A percentile compares a stretch with the other conserved stretches of the same genome.
phyloP scores from a whole-genome alignment of 2,113 vertebrate genomes.

The Sapayoa aenigma region DNA sequence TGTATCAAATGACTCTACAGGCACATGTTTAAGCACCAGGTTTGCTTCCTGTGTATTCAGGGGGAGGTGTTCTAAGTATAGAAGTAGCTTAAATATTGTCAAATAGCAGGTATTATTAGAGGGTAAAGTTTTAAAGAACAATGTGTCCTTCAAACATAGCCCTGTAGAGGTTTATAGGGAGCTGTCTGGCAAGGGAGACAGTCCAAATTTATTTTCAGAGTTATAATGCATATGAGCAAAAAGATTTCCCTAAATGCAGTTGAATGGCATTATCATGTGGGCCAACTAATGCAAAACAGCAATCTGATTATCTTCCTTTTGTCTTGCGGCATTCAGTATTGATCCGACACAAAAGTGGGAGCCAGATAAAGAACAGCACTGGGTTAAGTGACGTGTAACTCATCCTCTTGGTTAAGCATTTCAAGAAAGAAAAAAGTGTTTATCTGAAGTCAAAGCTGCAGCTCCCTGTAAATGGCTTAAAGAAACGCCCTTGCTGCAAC shows the following conservation, averaged over 20 bases:
- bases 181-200: background rate
- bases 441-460: background rate
- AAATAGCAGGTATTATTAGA: background rate
- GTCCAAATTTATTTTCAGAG: constrained; percentile 8
- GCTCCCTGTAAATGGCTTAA: background rate
- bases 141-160: background rate
- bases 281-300: constrained; percentile 8
- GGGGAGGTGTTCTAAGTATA: background rate
- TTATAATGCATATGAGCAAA: background rate
- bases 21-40: background rate
- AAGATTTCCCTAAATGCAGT: constrained; percentile 30
- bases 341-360: background rate
- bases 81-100: background rate
- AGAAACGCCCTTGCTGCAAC: background rate
- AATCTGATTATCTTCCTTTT: constrained; percentile 30
- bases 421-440: background rate
- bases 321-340: background rate
- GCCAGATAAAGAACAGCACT: background rate
- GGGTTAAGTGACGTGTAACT: constrained; percentile 14
- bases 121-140: background rate
- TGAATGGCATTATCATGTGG: background rate
- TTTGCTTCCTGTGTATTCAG: background rate
- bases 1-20: background rate
- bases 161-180: background rate
- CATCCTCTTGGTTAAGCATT: background rate